A percentile compares a stretch with the other conserved stretches of the same genome.
phyloP scores from a whole-genome alignment of 1,140 invertebrate genomes.

The Trichomalopsis sarcophagae region DNA sequence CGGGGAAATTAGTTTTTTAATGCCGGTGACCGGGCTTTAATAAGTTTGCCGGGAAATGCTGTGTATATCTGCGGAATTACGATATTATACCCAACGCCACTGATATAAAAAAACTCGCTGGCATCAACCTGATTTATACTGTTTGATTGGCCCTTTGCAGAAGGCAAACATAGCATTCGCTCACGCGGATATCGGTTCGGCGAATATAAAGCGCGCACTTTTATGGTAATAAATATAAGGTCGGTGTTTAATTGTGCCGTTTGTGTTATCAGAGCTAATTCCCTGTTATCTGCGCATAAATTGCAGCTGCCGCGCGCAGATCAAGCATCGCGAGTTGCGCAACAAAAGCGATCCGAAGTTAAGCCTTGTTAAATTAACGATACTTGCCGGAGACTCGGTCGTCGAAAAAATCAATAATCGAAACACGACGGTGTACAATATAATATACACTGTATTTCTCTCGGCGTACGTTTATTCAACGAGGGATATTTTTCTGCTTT shows the following conservation, averaged over 20 bases:
- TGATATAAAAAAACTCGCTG: background rate
- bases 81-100: too few species aligned
- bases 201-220: conserved; percentile 1
- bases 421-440: too few species aligned
- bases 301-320: conserved; percentile 21
- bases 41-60: background rate
- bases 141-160: background rate
- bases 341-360: conserved; percentile 28
- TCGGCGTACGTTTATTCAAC: background rate
- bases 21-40: background rate
- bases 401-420: background rate
- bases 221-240: conserved; percentile 42
- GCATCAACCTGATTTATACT: background rate
- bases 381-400: background rate
- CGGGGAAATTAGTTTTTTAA: conserved; percentile 25
- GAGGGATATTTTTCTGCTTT: background rate
- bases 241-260: conserved; percentile 21
- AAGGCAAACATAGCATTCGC: background rate
- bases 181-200: conserved; percentile 4
- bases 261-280: conserved; percentile 40
- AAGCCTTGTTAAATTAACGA: conserved; percentile 29
- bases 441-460: background rate
- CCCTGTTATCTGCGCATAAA: conserved; percentile 41
- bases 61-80: background rate
- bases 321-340: conserved; percentile 22